Conservation (phyloP, 2,113 vertebrate genomes). For the Aythya baeri region DNA sequence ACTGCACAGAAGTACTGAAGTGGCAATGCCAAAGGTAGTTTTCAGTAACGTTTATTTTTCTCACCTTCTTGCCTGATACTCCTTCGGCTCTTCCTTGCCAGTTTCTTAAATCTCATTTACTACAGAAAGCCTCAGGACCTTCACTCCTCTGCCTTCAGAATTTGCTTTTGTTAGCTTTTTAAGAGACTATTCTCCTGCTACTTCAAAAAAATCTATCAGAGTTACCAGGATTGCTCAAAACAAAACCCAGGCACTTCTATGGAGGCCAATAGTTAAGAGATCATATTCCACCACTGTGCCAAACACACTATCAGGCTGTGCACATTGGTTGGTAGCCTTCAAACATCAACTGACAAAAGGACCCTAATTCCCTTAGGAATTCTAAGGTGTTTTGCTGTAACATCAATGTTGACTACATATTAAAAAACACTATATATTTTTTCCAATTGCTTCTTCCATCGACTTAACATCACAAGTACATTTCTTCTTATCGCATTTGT, state of each 20-base stretch:
- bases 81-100: not conserved
- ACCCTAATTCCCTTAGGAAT: not conserved
- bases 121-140: not conserved
- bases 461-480: not conserved
- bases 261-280: not conserved
- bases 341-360: not conserved
- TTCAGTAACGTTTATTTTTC: not conserved
- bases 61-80: not conserved
- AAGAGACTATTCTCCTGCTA: not conserved
- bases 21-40: not conserved
- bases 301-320: not conserved
- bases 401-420: not conserved
- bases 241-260: not conserved
- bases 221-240: not conserved
- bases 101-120: not conserved
- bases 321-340: not conserved
- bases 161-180: not conserved
- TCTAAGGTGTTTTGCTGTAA: not conserved
- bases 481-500: not conserved
- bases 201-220: not conserved
- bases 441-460: not conserved
- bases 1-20: not conserved
- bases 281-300: accelerated
- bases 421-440: accelerated
- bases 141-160: not conserved